Evolutionary conservation across 2,888 invertebrate genomes (phyloP).

Genomic region (Hemicrepidius hirtus): DNA sequence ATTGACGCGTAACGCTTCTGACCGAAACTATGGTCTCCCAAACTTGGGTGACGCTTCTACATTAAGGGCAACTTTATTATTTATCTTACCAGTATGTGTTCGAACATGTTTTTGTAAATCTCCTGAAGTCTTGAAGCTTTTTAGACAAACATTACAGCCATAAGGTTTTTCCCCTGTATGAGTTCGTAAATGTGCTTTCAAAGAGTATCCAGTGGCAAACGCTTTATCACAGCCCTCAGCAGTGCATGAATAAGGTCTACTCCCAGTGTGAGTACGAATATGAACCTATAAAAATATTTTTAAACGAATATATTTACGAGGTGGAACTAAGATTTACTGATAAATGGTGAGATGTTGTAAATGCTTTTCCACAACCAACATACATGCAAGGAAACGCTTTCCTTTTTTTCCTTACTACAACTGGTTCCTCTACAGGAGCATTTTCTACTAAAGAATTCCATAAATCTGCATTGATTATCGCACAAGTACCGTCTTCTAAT

Average conservation of each 20-base stretch:
- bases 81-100: constrained; percentile 68
- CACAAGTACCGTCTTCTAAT: constrained; percentile 64
- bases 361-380: constrained; percentile 73
- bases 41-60: too few species aligned
- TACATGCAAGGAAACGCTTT: constrained; percentile 71
- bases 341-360: constrained; percentile 73
- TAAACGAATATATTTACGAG: background rate
- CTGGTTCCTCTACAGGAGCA: constrained; percentile 41
- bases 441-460: constrained; percentile 58
- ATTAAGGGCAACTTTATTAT: too few species aligned
- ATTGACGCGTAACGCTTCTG: background rate
- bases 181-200: constrained; percentile 74
- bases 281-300: constrained; percentile 71
- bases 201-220: constrained; percentile 73
- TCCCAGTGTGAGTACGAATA: constrained; percentile 73
- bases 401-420: constrained; percentile 56
- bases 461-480: constrained; percentile 60
- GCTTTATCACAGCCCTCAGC: constrained; percentile 73
- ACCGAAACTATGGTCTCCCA: too few species aligned
- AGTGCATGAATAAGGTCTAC: constrained; percentile 72
- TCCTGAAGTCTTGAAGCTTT: constrained; percentile 69
- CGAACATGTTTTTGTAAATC: constrained; percentile 69
- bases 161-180: constrained; percentile 74
- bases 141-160: constrained; percentile 64
- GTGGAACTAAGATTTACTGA: constrained; percentile 67